phyloP scores from a whole-genome alignment of 92 coral and sea anemone genomes.

The Isaurus tuberculatus region DNA sequence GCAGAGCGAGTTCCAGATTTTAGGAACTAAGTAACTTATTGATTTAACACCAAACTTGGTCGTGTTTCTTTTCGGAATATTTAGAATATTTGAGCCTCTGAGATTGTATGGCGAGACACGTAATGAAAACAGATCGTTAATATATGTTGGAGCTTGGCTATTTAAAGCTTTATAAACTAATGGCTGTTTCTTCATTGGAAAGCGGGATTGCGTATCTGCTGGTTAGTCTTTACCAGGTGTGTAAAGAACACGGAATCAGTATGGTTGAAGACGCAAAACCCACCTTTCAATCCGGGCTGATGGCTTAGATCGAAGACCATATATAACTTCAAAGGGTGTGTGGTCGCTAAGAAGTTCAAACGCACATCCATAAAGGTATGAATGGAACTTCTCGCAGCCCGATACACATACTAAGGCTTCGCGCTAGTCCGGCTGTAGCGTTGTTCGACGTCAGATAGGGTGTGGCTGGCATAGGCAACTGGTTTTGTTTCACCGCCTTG shows the following conservation, averaged over 20 bases:
- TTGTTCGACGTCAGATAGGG: constrained; percentile 47
- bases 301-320: constrained; percentile 35
- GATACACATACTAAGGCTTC: constrained; percentile 36
- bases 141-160: too few relatives aligned
- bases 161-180: too few relatives aligned
- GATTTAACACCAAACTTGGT: too few relatives aligned
- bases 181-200: constrained; percentile 12
- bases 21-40: too few relatives aligned
- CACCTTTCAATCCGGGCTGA: constrained; percentile 53
- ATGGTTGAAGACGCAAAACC: constrained; percentile 68
- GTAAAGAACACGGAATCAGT: constrained; percentile 58
- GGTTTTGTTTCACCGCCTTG: constrained; percentile 40
- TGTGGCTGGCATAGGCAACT: constrained; percentile 53
- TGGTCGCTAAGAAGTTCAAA: constrained; percentile 45
- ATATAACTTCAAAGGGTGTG: constrained; percentile 17
- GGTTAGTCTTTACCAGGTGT: constrained; percentile 59
- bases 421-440: constrained; percentile 34
- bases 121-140: too few relatives aligned
- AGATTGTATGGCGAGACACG: too few relatives aligned
- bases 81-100: too few relatives aligned
- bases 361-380: constrained; percentile 28
- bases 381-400: constrained; percentile 33
- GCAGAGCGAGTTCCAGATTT: too few relatives aligned
- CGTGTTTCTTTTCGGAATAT: too few relatives aligned
- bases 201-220: constrained; percentile 49